These are phyloP conservation scores for Marmota monax DNA, from an alignment of 2,113 vertebrate species.

Conservation along the genomic window DNA sequence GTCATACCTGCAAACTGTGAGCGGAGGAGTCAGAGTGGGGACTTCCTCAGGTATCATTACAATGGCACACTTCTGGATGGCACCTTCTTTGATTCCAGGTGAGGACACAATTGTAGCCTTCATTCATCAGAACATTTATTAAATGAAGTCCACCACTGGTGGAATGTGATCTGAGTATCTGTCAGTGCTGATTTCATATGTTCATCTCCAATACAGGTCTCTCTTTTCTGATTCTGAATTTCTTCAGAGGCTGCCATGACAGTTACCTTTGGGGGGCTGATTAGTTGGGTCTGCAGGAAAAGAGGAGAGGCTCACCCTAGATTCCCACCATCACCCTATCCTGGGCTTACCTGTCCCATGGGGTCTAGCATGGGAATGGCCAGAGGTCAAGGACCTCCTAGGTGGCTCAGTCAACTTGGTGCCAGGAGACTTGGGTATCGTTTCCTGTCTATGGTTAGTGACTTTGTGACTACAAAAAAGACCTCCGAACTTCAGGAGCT, in stretches of 20 bases:
- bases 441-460: background rate
- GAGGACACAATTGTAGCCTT: background rate
- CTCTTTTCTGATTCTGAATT: constrained; percentile 14
- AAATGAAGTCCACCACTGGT: background rate
- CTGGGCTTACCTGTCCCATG: background rate
- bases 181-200: background rate
- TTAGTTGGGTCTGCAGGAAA: background rate
- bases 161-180: background rate
- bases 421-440: background rate
- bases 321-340: background rate
- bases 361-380: background rate
- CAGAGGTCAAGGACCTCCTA: background rate
- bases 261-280: background rate
- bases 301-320: background rate
- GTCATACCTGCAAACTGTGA: constrained; percentile 90
- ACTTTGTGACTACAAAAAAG: background rate
- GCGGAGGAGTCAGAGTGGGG: constrained; percentile 91
- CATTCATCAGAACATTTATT: background rate
- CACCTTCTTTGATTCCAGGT: constrained; percentile 98
- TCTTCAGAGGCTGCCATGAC: background rate
- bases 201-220: background rate
- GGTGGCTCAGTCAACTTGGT: too few relatives aligned
- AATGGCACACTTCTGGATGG: constrained; percentile 96
- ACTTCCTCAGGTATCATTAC: constrained; percentile 98
- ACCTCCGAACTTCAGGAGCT: background rate